phyloP scores from a whole-genome alignment of 2,888 invertebrate genomes.

The Philaethria dido region DNA sequence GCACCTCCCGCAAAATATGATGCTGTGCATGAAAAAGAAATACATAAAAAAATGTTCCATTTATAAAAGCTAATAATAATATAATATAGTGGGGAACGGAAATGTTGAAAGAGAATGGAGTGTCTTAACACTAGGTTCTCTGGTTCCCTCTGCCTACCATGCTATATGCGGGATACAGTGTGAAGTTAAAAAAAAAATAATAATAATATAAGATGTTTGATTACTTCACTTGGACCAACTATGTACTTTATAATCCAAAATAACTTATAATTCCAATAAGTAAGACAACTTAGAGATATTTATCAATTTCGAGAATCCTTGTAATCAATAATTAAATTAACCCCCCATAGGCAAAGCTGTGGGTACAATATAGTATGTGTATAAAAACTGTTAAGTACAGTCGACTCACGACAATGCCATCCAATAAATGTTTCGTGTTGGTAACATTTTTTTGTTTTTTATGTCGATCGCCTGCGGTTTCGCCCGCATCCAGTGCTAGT shows the following conservation, averaged over 20 bases:
- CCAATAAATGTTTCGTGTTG: conserved; percentile 17
- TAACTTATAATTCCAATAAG: neutral
- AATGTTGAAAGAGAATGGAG: too few species aligned
- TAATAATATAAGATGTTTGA: too few species aligned
- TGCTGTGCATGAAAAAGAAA: too few species aligned
- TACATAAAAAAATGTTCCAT: too few species aligned
- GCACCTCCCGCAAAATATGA: too few species aligned
- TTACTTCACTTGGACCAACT: too few species aligned
- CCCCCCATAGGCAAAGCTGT: neutral
- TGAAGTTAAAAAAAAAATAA: too few species aligned
- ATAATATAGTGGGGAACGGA: too few species aligned
- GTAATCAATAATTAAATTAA: neutral
- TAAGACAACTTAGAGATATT: neutral
- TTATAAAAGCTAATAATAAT: too few species aligned
- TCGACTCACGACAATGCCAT: conserved; percentile 12
- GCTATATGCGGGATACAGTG: too few species aligned
- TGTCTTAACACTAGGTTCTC: too few species aligned
- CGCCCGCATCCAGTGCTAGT: conserved; percentile 28
- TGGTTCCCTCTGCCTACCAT: too few species aligned
- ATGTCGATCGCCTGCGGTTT: conserved; percentile 31
- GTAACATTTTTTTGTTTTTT: conserved; percentile 23
- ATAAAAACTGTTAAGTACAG: conserved; percentile 6
- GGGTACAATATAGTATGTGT: neutral
- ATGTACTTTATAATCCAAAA: neutral
- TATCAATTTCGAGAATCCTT: neutral